Conservation (phyloP, 2,797 vertebrate species). For the Tinamus major region DNA sequence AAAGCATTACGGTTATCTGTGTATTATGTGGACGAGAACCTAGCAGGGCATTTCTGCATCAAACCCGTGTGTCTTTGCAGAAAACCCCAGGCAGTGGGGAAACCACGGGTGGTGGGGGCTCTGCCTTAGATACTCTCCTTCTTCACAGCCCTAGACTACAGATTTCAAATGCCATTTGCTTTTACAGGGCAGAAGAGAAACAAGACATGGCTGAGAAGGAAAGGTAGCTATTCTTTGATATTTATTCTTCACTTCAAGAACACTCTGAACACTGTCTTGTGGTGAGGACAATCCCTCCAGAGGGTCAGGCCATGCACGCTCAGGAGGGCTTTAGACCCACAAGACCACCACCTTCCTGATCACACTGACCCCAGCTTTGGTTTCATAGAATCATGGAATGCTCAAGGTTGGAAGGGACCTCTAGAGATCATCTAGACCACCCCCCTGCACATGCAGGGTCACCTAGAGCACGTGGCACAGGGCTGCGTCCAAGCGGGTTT, state of each 20-base stretch:
- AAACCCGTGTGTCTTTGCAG: not conserved
- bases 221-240: conserved; percentile 18
- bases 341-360: not conserved
- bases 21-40: not conserved
- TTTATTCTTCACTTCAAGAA: not conserved
- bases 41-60: not conserved
- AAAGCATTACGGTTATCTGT: not conserved
- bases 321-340: not conserved
- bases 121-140: accelerated
- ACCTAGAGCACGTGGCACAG: too few species aligned
- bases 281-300: not conserved
- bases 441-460: too few species aligned
- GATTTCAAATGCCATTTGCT: not conserved
- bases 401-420: too few species aligned
- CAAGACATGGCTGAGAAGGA: conserved; percentile 66
- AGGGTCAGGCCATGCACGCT: not conserved
- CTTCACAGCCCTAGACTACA: not conserved
- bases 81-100: not conserved
- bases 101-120: not conserved
- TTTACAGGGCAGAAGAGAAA: conserved; percentile 73
- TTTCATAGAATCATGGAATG: too few species aligned
- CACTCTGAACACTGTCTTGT: not conserved
- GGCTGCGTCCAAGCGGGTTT: too few species aligned
- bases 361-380: not conserved
- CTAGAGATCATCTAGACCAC: too few species aligned